A percentile compares a stretch with the other conserved stretches of the same genome.
These are phyloP conservation scores for Phocides pigmalion DNA, from an alignment of 1,140 invertebrate species.

Conservation along the genomic window DNA sequence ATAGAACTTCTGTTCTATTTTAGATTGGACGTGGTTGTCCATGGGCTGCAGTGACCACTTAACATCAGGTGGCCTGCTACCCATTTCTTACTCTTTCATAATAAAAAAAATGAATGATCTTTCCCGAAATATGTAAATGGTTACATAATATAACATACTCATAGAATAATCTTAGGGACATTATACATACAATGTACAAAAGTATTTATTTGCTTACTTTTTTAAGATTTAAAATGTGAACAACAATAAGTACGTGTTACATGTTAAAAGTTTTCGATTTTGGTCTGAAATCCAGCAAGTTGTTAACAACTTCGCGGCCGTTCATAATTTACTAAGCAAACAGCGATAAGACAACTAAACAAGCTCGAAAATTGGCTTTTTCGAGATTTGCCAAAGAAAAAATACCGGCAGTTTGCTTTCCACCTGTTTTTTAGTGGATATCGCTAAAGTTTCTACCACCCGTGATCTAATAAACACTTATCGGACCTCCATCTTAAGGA, in stretches of 20 bases:
- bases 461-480: conserved; percentile 78
- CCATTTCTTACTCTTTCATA: too few species aligned
- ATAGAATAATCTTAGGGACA: too few species aligned
- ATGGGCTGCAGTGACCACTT: too few species aligned
- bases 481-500: conserved; percentile 68
- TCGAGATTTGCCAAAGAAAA: conserved; percentile 62
- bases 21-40: too few species aligned
- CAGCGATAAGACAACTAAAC: conserved; percentile 63
- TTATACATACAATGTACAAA: too few species aligned
- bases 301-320: conserved; percentile 65
- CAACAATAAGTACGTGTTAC: neutral
- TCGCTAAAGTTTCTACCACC: conserved; percentile 68
- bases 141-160: too few species aligned
- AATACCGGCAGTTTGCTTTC: conserved; percentile 51
- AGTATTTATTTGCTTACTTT: too few species aligned
- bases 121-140: too few species aligned
- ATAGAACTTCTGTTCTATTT: too few species aligned
- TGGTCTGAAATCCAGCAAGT: conserved; percentile 40
- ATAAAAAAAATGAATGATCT: too few species aligned
- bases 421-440: conserved; percentile 65
- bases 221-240: too few species aligned
- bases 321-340: conserved; percentile 74
- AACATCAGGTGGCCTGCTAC: too few species aligned
- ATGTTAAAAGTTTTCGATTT: conserved; percentile 12
- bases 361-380: conserved; percentile 53